phyloP scores from a whole-genome alignment of 1,140 invertebrate species.

The Lepidurus couesii region DNA sequence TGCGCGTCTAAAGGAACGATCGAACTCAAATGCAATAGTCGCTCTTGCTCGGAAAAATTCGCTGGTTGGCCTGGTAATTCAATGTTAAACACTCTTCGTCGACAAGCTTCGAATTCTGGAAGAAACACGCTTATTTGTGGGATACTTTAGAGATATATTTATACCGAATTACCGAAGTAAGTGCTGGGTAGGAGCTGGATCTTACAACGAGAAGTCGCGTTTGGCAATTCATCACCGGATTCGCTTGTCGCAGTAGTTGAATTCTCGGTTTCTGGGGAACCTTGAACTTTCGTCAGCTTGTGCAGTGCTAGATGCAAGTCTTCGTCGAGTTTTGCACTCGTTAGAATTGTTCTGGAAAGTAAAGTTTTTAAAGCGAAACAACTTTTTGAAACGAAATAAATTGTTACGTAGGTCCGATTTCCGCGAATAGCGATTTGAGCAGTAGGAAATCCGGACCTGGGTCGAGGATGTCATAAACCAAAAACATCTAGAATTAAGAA shows the following conservation, averaged over 20 bases:
- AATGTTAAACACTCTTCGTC: conserved; percentile 3
- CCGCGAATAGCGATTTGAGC: conserved; percentile 53
- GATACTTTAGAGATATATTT: no score
- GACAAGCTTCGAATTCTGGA: conserved; percentile 43
- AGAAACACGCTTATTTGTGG: conserved; percentile 48
- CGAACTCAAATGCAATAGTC: conserved; percentile 24
- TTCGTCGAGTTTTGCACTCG: conserved; percentile 37
- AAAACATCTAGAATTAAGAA: conserved; percentile 47
- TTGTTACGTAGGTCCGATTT: conserved; percentile 56
- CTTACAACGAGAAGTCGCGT: neutral
- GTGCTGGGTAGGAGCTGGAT: neutral
- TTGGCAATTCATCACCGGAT: neutral
- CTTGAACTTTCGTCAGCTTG: conserved; percentile 44
- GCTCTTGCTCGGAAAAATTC: neutral
- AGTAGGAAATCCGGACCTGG: conserved; percentile 53
- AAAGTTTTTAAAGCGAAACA: neutral
- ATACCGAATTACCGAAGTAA: neutral
- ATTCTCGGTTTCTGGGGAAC: conserved; percentile 36
- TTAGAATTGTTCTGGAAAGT: neutral
- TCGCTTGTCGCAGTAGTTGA: conserved; percentile 22
- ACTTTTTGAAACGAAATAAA: conserved; percentile 41
- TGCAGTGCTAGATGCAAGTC: conserved; percentile 37
- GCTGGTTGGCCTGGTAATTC: neutral
- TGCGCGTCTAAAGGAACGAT: conserved; percentile 25
- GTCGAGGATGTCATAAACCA: conserved; percentile 58